Conservation (phyloP, 2,888 invertebrate genomes). For the Therioaphis trifolii region DNA sequence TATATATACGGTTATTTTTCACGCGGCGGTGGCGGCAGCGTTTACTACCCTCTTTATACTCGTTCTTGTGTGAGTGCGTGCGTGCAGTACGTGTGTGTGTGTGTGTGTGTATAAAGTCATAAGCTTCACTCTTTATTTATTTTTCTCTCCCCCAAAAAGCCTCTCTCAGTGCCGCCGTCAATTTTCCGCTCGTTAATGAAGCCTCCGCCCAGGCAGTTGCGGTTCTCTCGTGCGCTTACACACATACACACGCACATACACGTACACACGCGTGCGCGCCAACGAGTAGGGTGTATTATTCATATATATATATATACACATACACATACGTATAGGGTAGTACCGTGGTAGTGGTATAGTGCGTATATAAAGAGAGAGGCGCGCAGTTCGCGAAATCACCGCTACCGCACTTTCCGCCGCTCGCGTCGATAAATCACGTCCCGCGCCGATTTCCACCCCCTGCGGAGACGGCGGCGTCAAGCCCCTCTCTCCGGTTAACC, state of each 20-base stretch:
- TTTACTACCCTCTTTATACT: slow-evolving; percentile 59
- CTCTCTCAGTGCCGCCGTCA: slow-evolving; percentile 52
- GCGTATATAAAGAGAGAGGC: not conserved
- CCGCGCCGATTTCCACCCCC: slow-evolving; percentile 53
- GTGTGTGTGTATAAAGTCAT: slow-evolving; percentile 37
- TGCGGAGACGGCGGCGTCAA: not conserved
- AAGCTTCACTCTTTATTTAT: slow-evolving; percentile 59
- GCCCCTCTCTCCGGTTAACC: slow-evolving; percentile 48
- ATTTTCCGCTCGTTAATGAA: slow-evolving; percentile 61
- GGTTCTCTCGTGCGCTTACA: slow-evolving; percentile 48
- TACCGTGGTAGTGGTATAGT: slow-evolving; percentile 17
- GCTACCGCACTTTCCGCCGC: slow-evolving; percentile 46
- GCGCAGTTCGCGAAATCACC: slow-evolving; percentile 59
- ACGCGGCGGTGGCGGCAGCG: slow-evolving; percentile 39
- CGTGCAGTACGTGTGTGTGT: slow-evolving; percentile 18
- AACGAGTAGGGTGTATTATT: slow-evolving; percentile 41
- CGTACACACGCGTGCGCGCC: slow-evolving; percentile 11
- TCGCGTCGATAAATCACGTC: slow-evolving; percentile 60
- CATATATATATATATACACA: not conserved
- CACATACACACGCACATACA: not conserved
- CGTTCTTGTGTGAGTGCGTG: not conserved
- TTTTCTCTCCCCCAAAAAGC: slow-evolving; percentile 50
- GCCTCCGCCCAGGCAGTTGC: slow-evolving; percentile 61
- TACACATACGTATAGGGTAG: slow-evolving; percentile 4
- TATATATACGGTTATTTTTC: slow-evolving; percentile 56